These are phyloP conservation scores for Luehdorfia chinensis DNA, from an alignment of 1,140 invertebrate genomes.

Conservation along the genomic window DNA sequence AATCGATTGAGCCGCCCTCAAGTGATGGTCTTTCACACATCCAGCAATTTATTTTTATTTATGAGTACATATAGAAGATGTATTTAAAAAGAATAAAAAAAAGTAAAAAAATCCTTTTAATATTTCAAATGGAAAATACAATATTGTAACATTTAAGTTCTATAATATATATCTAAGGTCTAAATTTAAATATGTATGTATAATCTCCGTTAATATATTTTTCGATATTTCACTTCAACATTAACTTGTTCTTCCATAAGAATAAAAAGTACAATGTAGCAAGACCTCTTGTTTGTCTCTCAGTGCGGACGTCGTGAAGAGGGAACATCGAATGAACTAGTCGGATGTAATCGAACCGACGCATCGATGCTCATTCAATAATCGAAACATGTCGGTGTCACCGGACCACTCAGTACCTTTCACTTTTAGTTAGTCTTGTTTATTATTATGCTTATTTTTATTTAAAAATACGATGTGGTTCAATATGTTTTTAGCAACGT, in stretches of 20 bases:
- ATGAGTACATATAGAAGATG: too few species aligned
- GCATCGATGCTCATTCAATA: conserved; percentile 45
- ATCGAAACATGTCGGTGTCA: conserved; percentile 46
- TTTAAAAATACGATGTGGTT: not conserved
- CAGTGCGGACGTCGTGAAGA: conserved; percentile 14
- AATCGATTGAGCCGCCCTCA: too few species aligned
- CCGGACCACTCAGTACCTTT: conserved; percentile 30
- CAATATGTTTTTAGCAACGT: not conserved
- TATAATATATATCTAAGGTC: too few species aligned
- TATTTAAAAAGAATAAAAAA: too few species aligned
- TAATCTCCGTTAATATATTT: too few species aligned
- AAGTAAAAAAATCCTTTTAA: too few species aligned
- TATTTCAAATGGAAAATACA: too few species aligned
- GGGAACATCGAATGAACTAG: conserved; percentile 27
- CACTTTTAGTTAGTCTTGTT: conserved; percentile 38
- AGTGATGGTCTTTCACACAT: too few species aligned
- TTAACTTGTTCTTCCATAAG: conserved; percentile 13
- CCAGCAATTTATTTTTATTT: too few species aligned
- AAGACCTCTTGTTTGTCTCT: conserved; percentile 25
- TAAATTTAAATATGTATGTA: too few species aligned
- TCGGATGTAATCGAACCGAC: conserved; percentile 50
- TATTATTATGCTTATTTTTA: conserved; percentile 19
- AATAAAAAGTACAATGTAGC: conserved; percentile 36
- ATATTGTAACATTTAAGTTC: too few species aligned
- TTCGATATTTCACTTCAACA: conserved; percentile 10